These are phyloP conservation scores for Marasmarcha lunaedactyla DNA, from an alignment of 2,888 invertebrate genomes.

Conservation along the genomic window DNA sequence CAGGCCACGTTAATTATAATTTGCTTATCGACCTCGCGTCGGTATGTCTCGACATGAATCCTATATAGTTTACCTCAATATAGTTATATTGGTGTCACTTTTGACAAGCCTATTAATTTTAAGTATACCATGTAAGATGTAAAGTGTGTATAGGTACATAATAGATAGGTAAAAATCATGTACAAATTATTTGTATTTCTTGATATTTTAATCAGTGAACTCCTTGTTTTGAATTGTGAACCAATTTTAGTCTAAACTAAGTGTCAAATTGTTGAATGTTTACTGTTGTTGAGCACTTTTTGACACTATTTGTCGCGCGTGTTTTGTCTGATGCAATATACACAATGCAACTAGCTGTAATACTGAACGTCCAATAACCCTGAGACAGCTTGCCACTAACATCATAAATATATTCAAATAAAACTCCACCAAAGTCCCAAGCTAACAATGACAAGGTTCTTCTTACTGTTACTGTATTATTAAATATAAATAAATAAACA, in stretches of 20 bases:
- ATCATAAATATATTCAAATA: too few species aligned
- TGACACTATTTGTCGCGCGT: constrained; percentile 30
- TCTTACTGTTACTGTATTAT: too few species aligned
- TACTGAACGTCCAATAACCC: neutral
- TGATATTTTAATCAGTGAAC: constrained; percentile 25
- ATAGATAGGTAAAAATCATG: constrained; percentile 45
- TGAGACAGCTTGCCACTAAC: too few species aligned
- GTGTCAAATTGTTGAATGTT: constrained; percentile 21
- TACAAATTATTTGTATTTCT: constrained; percentile 54
- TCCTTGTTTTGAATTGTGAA: constrained; percentile 11
- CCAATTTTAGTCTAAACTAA: constrained; percentile 2
- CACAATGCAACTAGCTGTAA: constrained; percentile 12
- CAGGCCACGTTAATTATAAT: constrained; percentile 10
- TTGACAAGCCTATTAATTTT: constrained; percentile 67
- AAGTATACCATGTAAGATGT: constrained; percentile 59
- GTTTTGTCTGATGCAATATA: constrained; percentile 16
- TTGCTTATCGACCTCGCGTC: constrained; percentile 37
- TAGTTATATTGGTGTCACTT: constrained; percentile 61
- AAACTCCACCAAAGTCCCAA: too few species aligned
- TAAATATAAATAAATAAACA: too few species aligned
- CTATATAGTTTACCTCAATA: constrained; percentile 67
- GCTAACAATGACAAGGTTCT: too few species aligned
- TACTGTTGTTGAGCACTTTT: constrained; percentile 32
- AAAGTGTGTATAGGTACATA: constrained; percentile 50
- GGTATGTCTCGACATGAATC: constrained; percentile 46